Evolutionary conservation across 1,140 invertebrate genomes (phyloP), one percentile per base, ranked within the genome.

Genomic region (Caenorhabditis tropicalis): DNA sequence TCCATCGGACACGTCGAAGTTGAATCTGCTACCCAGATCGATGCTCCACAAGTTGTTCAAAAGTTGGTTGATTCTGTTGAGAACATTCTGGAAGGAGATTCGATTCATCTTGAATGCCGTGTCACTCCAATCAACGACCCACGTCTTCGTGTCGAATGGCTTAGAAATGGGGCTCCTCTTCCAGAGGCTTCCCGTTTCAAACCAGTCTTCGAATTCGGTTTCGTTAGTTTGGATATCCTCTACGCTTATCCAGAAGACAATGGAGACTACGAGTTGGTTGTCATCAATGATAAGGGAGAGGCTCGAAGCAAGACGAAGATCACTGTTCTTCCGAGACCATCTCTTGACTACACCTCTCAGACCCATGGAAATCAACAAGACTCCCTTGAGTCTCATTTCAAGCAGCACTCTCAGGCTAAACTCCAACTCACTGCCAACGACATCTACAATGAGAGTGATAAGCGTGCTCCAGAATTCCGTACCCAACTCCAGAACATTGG

Each of bases 41-140:
- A 90, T 19, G 43, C 82, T 58, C 89, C 89, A 46, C 43, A 83
- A 82, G 87, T 90, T 29, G 83, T 90, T 21, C 46, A 95, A 95
- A 12, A 95, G 95, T 3, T 90, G 5, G 88, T 91, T 15, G 89
- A 95, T 49, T 96, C 96, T 89, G 94, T 96, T 86, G 95, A 96
- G 86, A 85, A 81, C 33, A 85, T 81, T n/a, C 74, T 85, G 91
- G 96, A 97, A 93, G 95, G 95, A 65, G 95, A 97, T 90, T 95
- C 95, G 86, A 95, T 95, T 86, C 96, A 98, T 92, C 94, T 99
- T 86, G 97, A 99, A 93, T 97, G 96, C 89, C 94, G 96, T 81
- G 94, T 99, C 31, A 95, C 96, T 88, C 97, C 97, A 15, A 95
- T 98, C 86, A 98, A 98, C 91, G 97, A 99, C 92, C 94, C 96